Evolutionary conservation across 2,888 invertebrate species (phyloP), one percentile per base, ranked within the genome.

Genomic region (Drosophila seclusa): DNA sequence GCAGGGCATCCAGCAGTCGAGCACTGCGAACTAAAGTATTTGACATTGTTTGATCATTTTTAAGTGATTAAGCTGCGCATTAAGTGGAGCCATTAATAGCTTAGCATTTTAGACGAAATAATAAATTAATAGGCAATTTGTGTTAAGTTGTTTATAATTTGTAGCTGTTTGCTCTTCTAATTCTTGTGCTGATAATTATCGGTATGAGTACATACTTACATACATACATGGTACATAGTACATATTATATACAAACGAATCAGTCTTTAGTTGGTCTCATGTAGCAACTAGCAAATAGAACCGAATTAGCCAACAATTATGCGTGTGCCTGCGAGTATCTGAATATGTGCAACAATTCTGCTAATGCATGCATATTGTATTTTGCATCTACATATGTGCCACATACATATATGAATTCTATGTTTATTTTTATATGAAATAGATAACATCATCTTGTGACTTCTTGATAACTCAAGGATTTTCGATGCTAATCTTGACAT

Each of bases 81-180:
- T 74, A 36, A 36, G 29, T 42, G 29, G 34, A 45, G 78, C 53
- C 45, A 63, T 49, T 59, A 77, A 48, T 55, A 38, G 63, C 45
- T n/a, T 63, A 60, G 60, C 24, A 75, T 75, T 67, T 59, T 49
- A 53, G 31, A 40, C 11, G 11, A 38, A 63, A 24, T 32, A 11
- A 21, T 16, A n/a, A 71, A 48, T 75, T 50, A 40, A 59, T 42
- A 59, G 67, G 59, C 73, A 34, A 63, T 63, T 76, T 73, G 49
- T 29, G 52, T 61, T 67, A 48, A 64, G n/a, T 55, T 60, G 24
- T 27, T 79, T 77, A 66, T 77, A 18, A 80, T 79, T 77, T 78
- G 78, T 78, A 78, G 78, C 68, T 78, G 78, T 81, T 77, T 78
- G 81, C 59, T 29, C 21, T 50, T 53, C 38, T 16, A 55, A 34